Conservation (phyloP, 2,797 vertebrate genomes). For the Ispidina lecontei region DNA sequence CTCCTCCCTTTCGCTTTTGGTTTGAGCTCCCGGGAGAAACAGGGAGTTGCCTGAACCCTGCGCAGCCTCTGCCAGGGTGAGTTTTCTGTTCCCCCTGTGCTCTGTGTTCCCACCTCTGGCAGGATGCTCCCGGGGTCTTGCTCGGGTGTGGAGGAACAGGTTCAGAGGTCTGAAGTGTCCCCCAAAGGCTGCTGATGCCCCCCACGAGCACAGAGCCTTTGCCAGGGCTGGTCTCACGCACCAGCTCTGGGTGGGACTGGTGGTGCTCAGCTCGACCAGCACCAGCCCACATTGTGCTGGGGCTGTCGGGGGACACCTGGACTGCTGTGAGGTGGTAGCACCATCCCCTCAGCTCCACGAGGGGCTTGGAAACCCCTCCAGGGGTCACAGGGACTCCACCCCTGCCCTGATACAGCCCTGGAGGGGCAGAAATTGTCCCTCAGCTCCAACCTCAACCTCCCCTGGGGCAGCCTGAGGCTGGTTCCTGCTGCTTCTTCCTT, state of each 20-base stretch:
- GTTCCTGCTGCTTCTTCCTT: no score
- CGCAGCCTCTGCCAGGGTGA: neutral
- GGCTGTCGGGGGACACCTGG: fast-evolving
- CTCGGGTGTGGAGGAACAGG: fast-evolving
- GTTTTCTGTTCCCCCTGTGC: neutral
- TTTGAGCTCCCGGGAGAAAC: fast-evolving
- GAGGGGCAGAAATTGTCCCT: no score
- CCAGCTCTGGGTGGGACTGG: fast-evolving
- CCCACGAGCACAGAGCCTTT: neutral
- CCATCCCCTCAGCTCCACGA: neutral
- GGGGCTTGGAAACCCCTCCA: no score
- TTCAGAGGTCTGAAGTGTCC: neutral
- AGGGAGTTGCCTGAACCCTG: neutral
- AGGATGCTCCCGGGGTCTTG: neutral
- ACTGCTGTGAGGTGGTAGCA: neutral
- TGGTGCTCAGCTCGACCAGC: neutral
- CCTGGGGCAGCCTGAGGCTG: no score
- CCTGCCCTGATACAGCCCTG: no score
- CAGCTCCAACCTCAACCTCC: no score
- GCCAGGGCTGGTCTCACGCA: fast-evolving
- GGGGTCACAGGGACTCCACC: no score
- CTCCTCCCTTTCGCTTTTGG: neutral
- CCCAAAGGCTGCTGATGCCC: neutral
- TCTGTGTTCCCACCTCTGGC: neutral
- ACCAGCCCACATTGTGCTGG: fast-evolving